Evolutionary conservation across 2,888 invertebrate genomes (phyloP), one percentile per base, ranked within the genome.

Genomic region (Meloe dianella): DNA sequence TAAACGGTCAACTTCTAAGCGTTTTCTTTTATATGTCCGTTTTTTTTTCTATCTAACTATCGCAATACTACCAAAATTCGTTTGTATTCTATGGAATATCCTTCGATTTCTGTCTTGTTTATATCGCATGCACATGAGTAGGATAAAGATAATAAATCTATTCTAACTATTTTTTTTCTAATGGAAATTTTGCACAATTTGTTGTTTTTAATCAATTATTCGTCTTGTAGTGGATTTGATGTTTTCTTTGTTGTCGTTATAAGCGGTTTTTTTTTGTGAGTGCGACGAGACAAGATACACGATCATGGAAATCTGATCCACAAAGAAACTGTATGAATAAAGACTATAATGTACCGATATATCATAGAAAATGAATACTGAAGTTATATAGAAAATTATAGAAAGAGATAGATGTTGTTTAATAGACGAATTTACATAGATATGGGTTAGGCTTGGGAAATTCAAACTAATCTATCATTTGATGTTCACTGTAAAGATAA

Each of bases 371-470:
- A 69, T 65, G 63, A 68, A 69, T 68, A 14, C 35, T 35, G 63
- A 66, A 67, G 62, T 60, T 56, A 62, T 65, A 68, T 68, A 68
- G 69, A 70, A 72, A 72, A 68, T 70, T 70, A 67, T 54, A 54
- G 54, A 54, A 54, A 54, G 24, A 54, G 41, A 41, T 17, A 17
- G 41, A 32, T 32, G 32, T 1, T 10, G 7, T 32, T 32, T 6
- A 41, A 41, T 17, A n/a, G 1, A 32, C 1, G 32, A 32, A 32
- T 32, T 32, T 41, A 41, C 41, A 41, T 17, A 41, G 6, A 17
- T 72, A 72, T 70, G 70, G 72, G 67, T 67, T 61, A 57, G 68
- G 67, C 70, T 12, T 71, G 68, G 61, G 68, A 66, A 65, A 65
- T 61, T 51, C 35, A 24, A 66, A 65, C 68, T 65, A 72, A 54